A percentile compares a stretch with the other conserved stretches of the same genome.
Conservation (phyloP, 2,888 invertebrate genomes). For the Calliscelio sp. region DNA sequence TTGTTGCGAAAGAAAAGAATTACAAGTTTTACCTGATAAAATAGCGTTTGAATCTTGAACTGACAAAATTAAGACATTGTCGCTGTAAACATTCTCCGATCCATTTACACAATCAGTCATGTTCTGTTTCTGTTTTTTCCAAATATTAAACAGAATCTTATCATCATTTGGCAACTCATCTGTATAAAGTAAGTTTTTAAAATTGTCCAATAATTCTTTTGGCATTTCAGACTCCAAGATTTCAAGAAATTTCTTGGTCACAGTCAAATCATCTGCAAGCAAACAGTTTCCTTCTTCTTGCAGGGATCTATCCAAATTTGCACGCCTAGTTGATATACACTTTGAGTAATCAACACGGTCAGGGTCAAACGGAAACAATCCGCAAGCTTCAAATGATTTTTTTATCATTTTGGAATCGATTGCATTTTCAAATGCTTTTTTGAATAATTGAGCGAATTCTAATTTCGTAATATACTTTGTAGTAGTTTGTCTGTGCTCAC, state of each 20-base stretch:
- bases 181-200: background rate
- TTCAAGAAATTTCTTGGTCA: background rate
- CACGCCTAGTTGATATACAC: constrained; percentile 47
- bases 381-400: constrained; percentile 48
- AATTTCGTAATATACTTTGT: constrained; percentile 77
- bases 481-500: constrained; percentile 31
- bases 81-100: background rate
- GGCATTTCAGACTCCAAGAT: constrained; percentile 23
- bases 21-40: constrained; percentile 23
- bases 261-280: background rate
- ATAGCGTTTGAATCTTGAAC: constrained; percentile 15
- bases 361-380: constrained; percentile 46
- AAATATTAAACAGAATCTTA: constrained; percentile 9
- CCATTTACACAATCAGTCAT: background rate
- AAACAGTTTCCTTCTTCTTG: background rate
- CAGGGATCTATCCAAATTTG: constrained; percentile 10
- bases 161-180: constrained; percentile 11
- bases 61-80: constrained; percentile 24
- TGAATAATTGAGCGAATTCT: constrained; percentile 76
- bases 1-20: background rate
- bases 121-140: constrained; percentile 14
- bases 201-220: background rate
- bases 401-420: constrained; percentile 32
- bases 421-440: constrained; percentile 46
- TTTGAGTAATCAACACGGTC: constrained; percentile 48